Evolutionary conservation across 2,888 invertebrate genomes (phyloP).

Genomic region (Latrodectus elegans): DNA sequence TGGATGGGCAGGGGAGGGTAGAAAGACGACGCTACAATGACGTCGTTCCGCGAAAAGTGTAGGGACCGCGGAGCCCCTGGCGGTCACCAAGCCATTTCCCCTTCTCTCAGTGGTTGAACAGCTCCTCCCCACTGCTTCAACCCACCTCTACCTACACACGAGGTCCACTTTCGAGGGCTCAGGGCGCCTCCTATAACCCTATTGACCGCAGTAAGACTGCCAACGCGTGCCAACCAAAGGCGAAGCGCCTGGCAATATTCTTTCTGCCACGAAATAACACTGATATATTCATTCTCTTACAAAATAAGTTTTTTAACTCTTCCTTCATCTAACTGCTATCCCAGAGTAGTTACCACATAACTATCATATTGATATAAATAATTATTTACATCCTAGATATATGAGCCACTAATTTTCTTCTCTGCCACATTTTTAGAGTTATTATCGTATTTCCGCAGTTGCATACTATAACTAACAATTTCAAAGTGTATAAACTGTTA

Average conservation of each 20-base stretch:
- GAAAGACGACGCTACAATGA: conserved; percentile 26
- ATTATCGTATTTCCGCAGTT: no score
- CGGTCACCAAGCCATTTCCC: conserved; percentile 58
- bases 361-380: no score
- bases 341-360: no score
- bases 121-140: background rate
- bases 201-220: conserved; percentile 10
- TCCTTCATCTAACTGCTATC: no score
- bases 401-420: no score
- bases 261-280: no score
- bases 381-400: no score
- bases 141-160: background rate
- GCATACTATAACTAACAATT: no score
- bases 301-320: no score
- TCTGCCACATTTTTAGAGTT: no score
- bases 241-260: background rate
- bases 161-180: conserved; percentile 5
- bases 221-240: conserved; percentile 35
- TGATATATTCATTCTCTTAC: no score
- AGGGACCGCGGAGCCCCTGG: conserved; percentile 45
- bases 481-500: no score
- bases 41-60: conserved; percentile 45
- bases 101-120: conserved; percentile 7
- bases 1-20: conserved; percentile 24
- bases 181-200: background rate